Evolutionary conservation across 2,888 invertebrate genomes (phyloP).

Genomic region (Andricus quercusramuli): DNA sequence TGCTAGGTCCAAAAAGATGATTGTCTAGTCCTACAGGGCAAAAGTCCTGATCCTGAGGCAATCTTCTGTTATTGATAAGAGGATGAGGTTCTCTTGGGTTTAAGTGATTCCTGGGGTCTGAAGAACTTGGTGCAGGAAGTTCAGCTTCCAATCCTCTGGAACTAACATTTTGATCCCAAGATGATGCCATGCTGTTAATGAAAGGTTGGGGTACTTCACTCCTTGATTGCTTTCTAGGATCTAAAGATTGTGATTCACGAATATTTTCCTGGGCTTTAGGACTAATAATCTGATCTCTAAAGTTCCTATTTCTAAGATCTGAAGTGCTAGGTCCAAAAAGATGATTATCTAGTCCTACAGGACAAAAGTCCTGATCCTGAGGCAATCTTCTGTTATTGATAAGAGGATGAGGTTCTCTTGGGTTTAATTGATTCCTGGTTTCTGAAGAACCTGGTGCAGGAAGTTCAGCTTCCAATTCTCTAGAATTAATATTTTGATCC

Average conservation of each 20-base stretch:
- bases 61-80: background rate
- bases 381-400: background rate
- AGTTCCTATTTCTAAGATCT: background rate
- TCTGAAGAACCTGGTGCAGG: background rate
- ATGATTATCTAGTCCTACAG: background rate
- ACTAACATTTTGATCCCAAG: background rate
- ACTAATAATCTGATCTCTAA: too few relatives aligned
- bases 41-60: background rate
- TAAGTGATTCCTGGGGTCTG: background rate
- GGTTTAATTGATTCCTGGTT: background rate
- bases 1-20: background rate
- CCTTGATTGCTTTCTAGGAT: background rate
- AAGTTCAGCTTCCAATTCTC: background rate
- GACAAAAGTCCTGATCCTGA: background rate
- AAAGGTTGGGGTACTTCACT: background rate
- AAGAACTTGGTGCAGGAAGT: background rate
- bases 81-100: background rate
- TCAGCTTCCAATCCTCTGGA: background rate
- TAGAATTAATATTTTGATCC: background rate
- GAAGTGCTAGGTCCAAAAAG: background rate
- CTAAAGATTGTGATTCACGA: background rate
- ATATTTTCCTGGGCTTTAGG: too few relatives aligned
- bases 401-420: background rate
- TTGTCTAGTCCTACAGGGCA: background rate
- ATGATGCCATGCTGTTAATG: too few relatives aligned